Percentiles rank a stretch among this genome's conserved stretches.
Evolutionary conservation across 1,140 invertebrate species (phyloP).

Genomic region (Sarcophaga peregrina): DNA sequence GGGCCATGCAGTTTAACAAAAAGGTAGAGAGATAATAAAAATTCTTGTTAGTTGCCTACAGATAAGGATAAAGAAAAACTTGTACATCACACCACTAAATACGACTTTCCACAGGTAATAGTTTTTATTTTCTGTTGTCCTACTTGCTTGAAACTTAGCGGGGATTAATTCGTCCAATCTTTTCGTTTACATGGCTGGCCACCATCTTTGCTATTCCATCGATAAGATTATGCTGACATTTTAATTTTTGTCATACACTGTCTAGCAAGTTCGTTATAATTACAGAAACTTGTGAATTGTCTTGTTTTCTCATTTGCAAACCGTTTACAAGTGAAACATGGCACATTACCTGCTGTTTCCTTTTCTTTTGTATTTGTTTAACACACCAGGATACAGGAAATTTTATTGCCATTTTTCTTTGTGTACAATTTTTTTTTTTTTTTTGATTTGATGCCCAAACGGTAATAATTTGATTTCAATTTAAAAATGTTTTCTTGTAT

Average conservation of each 20-base stretch:
- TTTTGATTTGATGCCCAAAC: too few species aligned
- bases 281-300: slow-evolving; percentile 37
- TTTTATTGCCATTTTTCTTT: too few species aligned
- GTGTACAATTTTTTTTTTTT: too few species aligned
- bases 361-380: slow-evolving; percentile 17
- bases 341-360: slow-evolving; percentile 23
- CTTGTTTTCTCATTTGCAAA: slow-evolving; percentile 41
- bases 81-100: background rate
- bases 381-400: slow-evolving; percentile 12
- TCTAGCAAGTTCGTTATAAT: slow-evolving; percentile 18
- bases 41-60: background rate
- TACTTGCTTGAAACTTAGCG: background rate
- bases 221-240: slow-evolving; percentile 30
- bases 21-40: slow-evolving; percentile 2
- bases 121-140: background rate
- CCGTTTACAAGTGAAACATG: too few species aligned
- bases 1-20: background rate
- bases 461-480: background rate
- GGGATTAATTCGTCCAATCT: background rate
- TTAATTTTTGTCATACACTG: background rate
- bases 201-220: slow-evolving; percentile 23
- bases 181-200: too few species aligned
- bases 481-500: slow-evolving; percentile 34
- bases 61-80: background rate
- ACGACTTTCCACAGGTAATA: background rate